These are phyloP conservation scores for Montipora sp. DNA, from an alignment of 64 coral and sea anemone species.

Conservation along the genomic window DNA sequence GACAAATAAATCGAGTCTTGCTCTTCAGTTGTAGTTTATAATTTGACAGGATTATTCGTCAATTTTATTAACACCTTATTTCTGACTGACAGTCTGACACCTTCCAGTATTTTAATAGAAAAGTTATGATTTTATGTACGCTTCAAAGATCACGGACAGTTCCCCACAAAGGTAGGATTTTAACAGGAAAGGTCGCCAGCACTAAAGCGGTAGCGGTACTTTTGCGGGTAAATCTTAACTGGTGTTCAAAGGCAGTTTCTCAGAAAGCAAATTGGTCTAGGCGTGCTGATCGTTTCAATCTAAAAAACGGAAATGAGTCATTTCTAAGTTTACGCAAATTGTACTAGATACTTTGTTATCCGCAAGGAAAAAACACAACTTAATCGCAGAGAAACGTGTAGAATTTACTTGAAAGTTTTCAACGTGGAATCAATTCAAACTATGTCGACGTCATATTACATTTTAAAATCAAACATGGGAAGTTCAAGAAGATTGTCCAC, in stretches of 20 bases:
- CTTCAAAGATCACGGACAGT: background rate
- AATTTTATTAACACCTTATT: background rate
- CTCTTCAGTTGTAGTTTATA: background rate
- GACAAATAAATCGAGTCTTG: background rate
- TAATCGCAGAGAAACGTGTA: background rate
- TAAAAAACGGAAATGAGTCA: constrained; percentile 30
- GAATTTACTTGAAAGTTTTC: background rate
- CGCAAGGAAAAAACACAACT: background rate
- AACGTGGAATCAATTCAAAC: background rate
- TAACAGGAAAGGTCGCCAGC: background rate
- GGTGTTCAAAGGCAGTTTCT: background rate
- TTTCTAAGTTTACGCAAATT: constrained; percentile 2
- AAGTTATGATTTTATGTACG: background rate
- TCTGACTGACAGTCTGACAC: too few species aligned
- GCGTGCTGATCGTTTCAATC: constrained; percentile 2
- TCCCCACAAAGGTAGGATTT: background rate
- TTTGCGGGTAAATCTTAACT: background rate
- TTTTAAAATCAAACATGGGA: constrained; percentile 21
- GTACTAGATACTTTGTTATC: background rate
- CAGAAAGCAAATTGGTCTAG: background rate
- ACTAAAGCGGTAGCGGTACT: constrained; percentile 9
- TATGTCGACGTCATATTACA: constrained; percentile 22
- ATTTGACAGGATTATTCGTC: background rate
- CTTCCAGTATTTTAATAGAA: background rate
- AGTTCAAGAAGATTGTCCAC: background rate